Conservation (phyloP, 2,113 vertebrate genomes). For the Hyla sarda region DNA sequence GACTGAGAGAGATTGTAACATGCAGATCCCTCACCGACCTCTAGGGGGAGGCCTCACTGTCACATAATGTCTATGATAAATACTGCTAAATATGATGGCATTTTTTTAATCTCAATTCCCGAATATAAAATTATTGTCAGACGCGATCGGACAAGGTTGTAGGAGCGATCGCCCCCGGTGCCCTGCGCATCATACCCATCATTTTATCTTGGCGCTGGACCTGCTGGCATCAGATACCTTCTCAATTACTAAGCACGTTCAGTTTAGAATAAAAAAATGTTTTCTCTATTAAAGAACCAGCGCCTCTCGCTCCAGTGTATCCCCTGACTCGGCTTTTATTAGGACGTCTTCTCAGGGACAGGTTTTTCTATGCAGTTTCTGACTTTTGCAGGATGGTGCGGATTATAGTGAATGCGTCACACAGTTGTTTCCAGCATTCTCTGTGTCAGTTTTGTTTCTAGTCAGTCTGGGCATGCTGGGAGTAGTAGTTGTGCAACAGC, state of each 20-base stretch:
- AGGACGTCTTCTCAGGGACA: no score
- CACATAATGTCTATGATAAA: not conserved
- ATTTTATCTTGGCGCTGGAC: not conserved
- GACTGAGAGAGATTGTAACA: not conserved
- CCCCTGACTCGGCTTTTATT: no score
- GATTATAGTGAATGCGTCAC: no score
- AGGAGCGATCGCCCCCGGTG: not conserved
- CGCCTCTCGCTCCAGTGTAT: not conserved
- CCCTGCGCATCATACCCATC: not conserved
- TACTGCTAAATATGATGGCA: no score
- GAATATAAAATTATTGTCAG: no score
- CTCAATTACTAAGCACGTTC: not conserved
- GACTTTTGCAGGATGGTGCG: no score
- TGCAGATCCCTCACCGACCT: not conserved
- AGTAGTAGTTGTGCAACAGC: no score
- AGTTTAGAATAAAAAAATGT: not conserved
- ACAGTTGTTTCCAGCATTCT: no score
- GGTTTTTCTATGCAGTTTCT: no score
- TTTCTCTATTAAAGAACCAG: not conserved
- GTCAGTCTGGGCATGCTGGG: no score
- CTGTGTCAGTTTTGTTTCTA: no score
- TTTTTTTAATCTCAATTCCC: no score
- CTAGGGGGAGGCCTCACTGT: not conserved
- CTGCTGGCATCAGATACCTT: not conserved
- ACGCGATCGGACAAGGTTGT: not conserved